phyloP scores from a whole-genome alignment of 2,113 vertebrate genomes.

The Saccopteryx leptura region DNA sequence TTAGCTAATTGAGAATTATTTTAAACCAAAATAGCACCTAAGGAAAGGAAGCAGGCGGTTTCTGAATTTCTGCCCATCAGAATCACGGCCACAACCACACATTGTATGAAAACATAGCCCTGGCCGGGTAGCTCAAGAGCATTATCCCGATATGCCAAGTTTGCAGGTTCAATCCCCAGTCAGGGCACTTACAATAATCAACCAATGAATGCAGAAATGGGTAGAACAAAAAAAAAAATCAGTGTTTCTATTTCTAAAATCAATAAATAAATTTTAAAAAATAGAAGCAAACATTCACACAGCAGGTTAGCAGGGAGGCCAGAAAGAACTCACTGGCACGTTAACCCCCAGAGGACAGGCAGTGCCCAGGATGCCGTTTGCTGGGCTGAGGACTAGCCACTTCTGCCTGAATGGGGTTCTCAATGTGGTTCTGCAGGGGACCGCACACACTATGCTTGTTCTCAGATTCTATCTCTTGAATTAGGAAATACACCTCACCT shows the following conservation, averaged over 20 bases:
- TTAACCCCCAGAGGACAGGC: not conserved
- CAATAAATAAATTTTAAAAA: not conserved
- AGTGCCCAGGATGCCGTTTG: not conserved
- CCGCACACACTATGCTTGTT: not conserved
- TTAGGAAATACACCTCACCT: not conserved
- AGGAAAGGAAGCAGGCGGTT: conserved; percentile 10
- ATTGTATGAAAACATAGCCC: not conserved
- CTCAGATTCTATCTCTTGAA: not conserved
- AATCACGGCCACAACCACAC: not conserved
- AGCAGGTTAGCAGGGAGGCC: not conserved
- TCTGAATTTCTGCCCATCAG: not conserved
- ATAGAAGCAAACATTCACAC: not conserved
- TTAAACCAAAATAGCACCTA: conserved; percentile 8
- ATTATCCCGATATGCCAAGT: too few species aligned
- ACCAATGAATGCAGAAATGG: too few species aligned
- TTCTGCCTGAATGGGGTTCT: not conserved
- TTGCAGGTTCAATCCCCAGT: too few species aligned
- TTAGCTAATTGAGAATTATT: conserved; percentile 30
- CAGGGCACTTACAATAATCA: too few species aligned
- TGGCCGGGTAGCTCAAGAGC: too few species aligned
- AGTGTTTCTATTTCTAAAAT: too few species aligned
- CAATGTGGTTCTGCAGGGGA: not conserved
- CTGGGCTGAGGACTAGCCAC: not conserved
- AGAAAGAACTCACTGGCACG: not conserved
- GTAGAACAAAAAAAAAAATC: too few species aligned